Evolutionary conservation across 2,113 vertebrate species (phyloP), one percentile per base, ranked within the genome.

Genomic region (Rostratula benghalensis): DNA sequence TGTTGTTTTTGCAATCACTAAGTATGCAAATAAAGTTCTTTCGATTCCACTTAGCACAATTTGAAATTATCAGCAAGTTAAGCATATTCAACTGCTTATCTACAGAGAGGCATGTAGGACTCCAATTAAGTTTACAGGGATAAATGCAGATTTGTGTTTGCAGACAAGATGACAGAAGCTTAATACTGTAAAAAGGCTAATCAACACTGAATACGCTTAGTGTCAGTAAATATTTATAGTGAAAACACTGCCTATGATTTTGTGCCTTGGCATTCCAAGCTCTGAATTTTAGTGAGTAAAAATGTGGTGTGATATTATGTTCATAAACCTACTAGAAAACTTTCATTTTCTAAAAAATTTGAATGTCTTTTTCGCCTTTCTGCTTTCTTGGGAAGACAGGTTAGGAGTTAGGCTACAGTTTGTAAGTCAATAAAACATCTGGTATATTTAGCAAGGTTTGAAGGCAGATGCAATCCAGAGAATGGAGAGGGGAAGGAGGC

Each of bases 131-230:
- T 97, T 95, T 97, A 97, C 95, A 94, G 86, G 90, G 96, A 94
- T 97, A 98, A 97, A 97, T 94, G 94, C 93, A 95, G 95, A 97
- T 96, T 97, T 96, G 89, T 96, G 79, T 97, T 97, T 97, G 95
- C 83, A 94, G 92, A 87, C 50, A 97, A 97, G 89, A 95, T 97
- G 96, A 97, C 96, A 97, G 97, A 96, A 97, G 95, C 95, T 94
- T 96, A 97, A 95, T 97, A 88, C 87, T 97, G 94, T 96, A 97
- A 97, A 98, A 97, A 95, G 97, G 82, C 97, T 96, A 97, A 98
- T 98, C 97, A 97, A 97, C 97, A 89, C 95, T 96, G 97, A 97
- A 98, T 98, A 97, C 97, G 93, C 96, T 96, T 97, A 97, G 94
- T 97, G 96, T 97, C 96, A 96, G 94, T 96, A 97, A 97, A 96